Base-by-base conservation (phyloP, 2,113 vertebrate genomes). In the Centropus unirufus region DNA sequence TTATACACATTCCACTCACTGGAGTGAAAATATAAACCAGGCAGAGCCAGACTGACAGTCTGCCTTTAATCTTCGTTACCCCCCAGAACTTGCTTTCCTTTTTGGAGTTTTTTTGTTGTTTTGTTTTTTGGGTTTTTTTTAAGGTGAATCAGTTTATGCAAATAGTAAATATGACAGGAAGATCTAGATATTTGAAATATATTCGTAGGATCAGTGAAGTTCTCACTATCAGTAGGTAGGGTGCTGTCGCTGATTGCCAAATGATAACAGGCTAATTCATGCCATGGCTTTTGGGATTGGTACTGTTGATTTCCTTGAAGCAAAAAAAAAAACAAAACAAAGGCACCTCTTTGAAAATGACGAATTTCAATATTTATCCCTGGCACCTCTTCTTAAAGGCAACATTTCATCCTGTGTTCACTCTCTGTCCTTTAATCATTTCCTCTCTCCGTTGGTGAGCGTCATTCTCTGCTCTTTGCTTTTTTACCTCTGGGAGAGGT, bases 11-110 rank as follows among this genome's bases (percentile, higher is more conserved):
- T 93, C 81, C 55, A 21, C 94, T 95, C 87, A 46, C 32, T 24
- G 42, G 52, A 96, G 91, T 82, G 89, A 82, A 92, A 95, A 95
- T 91, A 89, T 73, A 87, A 96, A 73, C 90, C 61, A 87, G 88
- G 79, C 93, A 94, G 83, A 93, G 93, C 59, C 84, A 95, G 91
- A 94, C 91, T 96, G 96, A 94, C 97, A 97, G 92, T 67, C 96
- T 97, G 76, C 73, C 93, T 96, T 96, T 97, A 90, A 97, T 97
- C 93, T 96, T 54, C 47, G 42, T 76, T 83, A 80, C 81, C 87
- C 67, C 75, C 67, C 42, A 83, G 73, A 83, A 81, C 22, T 77
- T 20, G 27, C 40, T 5, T 3, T 3, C 5, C 1, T 20, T 23
- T 26, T 34, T 27, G 13, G 13, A 14, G 13, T 44, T 49, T 52